Evolutionary conservation across 2,113 vertebrate genomes (phyloP).

Genomic region (Ivindomyrus marchei): DNA sequence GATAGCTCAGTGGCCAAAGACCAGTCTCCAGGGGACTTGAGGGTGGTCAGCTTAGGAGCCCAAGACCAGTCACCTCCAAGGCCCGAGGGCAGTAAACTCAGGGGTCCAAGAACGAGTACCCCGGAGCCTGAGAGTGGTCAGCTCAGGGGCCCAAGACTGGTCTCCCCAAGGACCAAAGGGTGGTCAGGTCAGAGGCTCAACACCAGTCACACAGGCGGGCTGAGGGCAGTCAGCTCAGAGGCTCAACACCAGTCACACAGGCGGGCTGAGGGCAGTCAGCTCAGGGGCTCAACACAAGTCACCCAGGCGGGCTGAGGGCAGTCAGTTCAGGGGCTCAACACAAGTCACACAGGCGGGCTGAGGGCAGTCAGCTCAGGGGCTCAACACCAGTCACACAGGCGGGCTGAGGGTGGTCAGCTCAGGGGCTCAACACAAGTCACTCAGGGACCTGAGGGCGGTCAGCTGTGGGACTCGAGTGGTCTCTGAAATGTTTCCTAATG

Average conservation of each 20-base stretch:
- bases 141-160: neutral
- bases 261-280: neutral
- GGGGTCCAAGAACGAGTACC: no score
- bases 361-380: neutral
- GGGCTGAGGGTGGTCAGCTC: neutral
- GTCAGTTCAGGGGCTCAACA: neutral
- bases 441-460: neutral
- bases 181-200: neutral
- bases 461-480: neutral
- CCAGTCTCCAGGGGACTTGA: neutral
- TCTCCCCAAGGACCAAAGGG: neutral
- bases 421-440: neutral
- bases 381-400: neutral
- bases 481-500: neutral
- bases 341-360: neutral
- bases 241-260: no score
- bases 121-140: neutral
- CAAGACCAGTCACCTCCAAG: neutral
- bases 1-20: neutral
- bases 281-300: neutral
- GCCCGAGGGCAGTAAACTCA: neutral
- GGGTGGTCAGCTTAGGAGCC: neutral
- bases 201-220: neutral
- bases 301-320: neutral
- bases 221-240: no score